Conservation (phyloP, 2,888 invertebrate species). For the Epinotia nisella region DNA sequence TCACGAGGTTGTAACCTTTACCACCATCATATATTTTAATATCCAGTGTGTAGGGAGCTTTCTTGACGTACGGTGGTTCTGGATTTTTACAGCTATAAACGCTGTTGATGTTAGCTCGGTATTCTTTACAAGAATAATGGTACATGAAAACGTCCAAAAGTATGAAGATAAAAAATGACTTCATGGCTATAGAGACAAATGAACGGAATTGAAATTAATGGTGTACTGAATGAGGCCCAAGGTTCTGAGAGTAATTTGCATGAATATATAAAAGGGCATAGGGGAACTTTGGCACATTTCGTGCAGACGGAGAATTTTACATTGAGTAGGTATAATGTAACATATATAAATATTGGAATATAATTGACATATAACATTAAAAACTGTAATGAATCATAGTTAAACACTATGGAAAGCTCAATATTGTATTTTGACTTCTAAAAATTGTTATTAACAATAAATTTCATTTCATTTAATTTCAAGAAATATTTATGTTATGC, state of each 20-base stretch:
- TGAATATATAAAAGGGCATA: too few species aligned
- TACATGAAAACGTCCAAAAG: background rate
- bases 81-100: background rate
- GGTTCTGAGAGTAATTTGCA: background rate
- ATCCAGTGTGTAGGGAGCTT: background rate
- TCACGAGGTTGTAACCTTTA: background rate
- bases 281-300: too few species aligned
- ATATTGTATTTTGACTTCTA: too few species aligned
- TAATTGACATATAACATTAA: too few species aligned
- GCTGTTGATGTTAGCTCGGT: background rate
- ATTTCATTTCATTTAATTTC: too few species aligned
- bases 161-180: background rate
- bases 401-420: too few species aligned
- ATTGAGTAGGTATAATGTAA: too few species aligned
- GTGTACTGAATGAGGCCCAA: background rate
- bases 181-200: background rate
- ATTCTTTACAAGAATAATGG: background rate
- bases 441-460: too few species aligned
- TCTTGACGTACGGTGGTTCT: background rate
- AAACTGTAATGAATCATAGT: too few species aligned
- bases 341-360: too few species aligned
- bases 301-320: too few species aligned
- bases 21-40: background rate
- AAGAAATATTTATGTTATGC: too few species aligned
- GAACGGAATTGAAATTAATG: background rate